Conservation (phyloP, 2,797 vertebrate genomes). For the Chromobotia macracanthus region DNA sequence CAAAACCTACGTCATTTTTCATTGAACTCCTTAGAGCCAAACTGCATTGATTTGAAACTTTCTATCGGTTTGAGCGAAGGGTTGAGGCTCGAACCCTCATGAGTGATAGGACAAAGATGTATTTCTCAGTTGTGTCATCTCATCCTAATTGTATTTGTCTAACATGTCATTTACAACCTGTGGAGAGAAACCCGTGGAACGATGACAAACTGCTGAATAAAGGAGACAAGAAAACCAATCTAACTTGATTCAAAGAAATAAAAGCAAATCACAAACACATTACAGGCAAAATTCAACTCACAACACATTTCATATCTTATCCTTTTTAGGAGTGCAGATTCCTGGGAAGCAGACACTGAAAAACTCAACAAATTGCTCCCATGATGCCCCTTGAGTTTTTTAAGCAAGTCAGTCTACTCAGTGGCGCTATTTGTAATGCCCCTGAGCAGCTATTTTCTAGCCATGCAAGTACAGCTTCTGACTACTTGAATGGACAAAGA, state of each 20-base stretch:
- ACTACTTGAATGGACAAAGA: neutral
- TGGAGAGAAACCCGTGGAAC: constrained; percentile 1
- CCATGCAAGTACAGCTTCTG: neutral
- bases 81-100: constrained; percentile 12
- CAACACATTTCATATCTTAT: constrained; percentile 23
- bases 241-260: constrained; percentile 24
- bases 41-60: constrained; percentile 39
- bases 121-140: constrained; percentile 10
- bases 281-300: constrained; percentile 1
- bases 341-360: constrained; percentile 25
- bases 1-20: constrained; percentile 46
- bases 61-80: too few relatives aligned
- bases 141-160: too few relatives aligned
- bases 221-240: neutral
- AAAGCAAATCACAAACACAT: constrained; percentile 26
- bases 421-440: too few relatives aligned
- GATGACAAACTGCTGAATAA: constrained; percentile 16
- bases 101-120: neutral
- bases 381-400: constrained; percentile 18
- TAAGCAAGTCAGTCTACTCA: constrained; percentile 16
- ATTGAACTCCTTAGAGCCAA: constrained; percentile 44
- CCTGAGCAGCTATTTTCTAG: too few relatives aligned
- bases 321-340: constrained; percentile 33
- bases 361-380: constrained; percentile 20
- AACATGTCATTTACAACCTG: constrained; percentile 19